A percentile compares a stretch with the other conserved stretches of the same genome.
Evolutionary conservation across 2,113 vertebrate species (phyloP).

Genomic region (Thryonomys swinderianus): DNA sequence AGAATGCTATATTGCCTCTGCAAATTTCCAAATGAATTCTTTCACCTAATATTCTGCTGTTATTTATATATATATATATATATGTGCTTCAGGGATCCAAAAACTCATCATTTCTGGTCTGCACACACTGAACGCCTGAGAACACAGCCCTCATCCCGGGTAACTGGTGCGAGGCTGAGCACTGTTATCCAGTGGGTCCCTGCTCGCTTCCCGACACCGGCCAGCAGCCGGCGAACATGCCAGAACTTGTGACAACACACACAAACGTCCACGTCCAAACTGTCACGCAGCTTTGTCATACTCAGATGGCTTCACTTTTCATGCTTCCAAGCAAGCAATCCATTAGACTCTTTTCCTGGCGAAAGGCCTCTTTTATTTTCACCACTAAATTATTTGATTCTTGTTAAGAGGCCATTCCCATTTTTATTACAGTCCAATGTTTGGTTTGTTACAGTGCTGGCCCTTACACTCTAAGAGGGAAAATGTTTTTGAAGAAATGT

Average conservation of each 20-base stretch:
- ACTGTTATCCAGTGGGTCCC: not conserved
- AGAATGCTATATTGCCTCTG: not conserved
- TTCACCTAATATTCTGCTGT: slow-evolving; percentile 14
- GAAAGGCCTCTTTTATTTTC: slow-evolving; percentile 48
- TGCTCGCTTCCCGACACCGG: slow-evolving; percentile 46
- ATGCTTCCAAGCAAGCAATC: slow-evolving; percentile 48
- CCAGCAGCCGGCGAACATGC: not conserved
- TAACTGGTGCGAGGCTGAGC: slow-evolving; percentile 18
- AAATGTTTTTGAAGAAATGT: slow-evolving; percentile 3
- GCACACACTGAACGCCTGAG: slow-evolving; percentile 40
- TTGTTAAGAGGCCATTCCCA: not conserved
- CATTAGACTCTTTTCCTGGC: not conserved
- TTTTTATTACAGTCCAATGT: slow-evolving; percentile 49
- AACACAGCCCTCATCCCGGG: slow-evolving; percentile 56
- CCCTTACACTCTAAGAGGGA: not conserved
- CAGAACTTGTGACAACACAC: not conserved
- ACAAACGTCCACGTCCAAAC: not conserved
- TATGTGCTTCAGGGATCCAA: slow-evolving; percentile 21
- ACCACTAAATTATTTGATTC: slow-evolving; percentile 54
- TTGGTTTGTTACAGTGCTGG: slow-evolving; percentile 45
- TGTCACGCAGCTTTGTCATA: slow-evolving; percentile 33
- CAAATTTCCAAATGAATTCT: slow-evolving; percentile 53
- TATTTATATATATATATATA: not conserved
- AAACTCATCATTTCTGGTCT: slow-evolving; percentile 62
- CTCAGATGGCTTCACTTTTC: slow-evolving; percentile 42